Percentiles rank a stretch among this genome's conserved stretches.
Evolutionary conservation across 2,797 vertebrate species (phyloP).

Genomic region (Atherinosoma microstoma): DNA sequence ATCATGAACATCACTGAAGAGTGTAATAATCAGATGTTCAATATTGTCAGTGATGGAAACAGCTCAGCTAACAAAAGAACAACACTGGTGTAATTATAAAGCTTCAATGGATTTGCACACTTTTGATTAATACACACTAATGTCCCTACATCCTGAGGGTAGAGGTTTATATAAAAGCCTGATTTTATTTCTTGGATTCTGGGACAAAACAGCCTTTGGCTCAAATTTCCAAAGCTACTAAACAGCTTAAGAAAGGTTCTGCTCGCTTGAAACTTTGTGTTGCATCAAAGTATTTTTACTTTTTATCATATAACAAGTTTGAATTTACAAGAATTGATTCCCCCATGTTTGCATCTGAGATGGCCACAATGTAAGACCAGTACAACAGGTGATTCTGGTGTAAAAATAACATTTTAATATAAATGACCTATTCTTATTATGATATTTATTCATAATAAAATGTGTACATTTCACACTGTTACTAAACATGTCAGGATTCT

Average conservation of each 20-base stretch:
- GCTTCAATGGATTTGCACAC: slow-evolving; percentile 53
- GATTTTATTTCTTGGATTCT: slow-evolving; percentile 14
- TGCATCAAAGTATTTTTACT: neutral
- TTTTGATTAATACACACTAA: slow-evolving; percentile 49
- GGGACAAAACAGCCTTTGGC: neutral
- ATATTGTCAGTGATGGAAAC: slow-evolving; percentile 29
- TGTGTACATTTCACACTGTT: slow-evolving; percentile 16
- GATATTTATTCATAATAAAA: neutral
- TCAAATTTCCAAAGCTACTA: neutral
- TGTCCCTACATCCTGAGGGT: slow-evolving; percentile 42
- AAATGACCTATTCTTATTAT: neutral
- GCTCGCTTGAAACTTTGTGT: slow-evolving; percentile 3
- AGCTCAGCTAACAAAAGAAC: slow-evolving; percentile 39
- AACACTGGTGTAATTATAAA: slow-evolving; percentile 46
- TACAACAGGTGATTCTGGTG: neutral
- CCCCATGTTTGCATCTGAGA: neutral
- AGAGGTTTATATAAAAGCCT: slow-evolving; percentile 16
- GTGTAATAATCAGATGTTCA: slow-evolving; percentile 32
- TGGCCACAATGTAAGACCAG: neutral
- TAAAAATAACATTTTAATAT: neutral
- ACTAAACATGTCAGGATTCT: slow-evolving; percentile 35
- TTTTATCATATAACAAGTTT: neutral
- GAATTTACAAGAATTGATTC: neutral
- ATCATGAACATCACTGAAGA: slow-evolving; percentile 27
- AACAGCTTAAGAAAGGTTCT: neutral